These are phyloP conservation scores for Trididemnum clinides DNA, from an alignment of 23 tunicate genomes.

Conservation along the genomic window DNA sequence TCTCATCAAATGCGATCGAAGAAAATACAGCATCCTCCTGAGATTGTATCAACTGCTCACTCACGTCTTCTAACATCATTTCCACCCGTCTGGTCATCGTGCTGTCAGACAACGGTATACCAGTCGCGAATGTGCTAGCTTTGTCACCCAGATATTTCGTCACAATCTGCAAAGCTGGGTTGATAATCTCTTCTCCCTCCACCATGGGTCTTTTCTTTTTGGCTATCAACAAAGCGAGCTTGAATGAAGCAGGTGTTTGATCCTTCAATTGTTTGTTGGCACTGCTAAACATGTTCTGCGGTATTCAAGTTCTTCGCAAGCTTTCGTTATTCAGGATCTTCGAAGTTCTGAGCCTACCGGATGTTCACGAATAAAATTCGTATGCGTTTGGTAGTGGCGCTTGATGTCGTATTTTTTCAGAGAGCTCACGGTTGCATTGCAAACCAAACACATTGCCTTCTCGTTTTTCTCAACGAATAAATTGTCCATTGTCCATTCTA, in stretches of 20 bases:
- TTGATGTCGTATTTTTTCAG: slow-evolving; percentile 15
- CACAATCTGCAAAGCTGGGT: slow-evolving; percentile 12
- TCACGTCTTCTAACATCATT: slow-evolving; percentile 28
- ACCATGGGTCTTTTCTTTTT: neutral
- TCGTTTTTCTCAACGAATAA: slow-evolving; percentile 24
- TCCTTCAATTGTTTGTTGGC: slow-evolving; percentile 10
- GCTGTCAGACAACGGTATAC: slow-evolving; percentile 23
- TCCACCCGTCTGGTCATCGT: slow-evolving; percentile 38
- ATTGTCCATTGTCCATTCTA: neutral
- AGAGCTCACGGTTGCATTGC: slow-evolving; percentile 24
- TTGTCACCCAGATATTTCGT: neutral
- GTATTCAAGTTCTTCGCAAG: slow-evolving; percentile 24
- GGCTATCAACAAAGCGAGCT: neutral
- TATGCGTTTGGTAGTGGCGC: slow-evolving; percentile 14
- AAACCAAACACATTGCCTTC: slow-evolving; percentile 15
- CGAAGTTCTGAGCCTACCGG: slow-evolving; percentile 20
- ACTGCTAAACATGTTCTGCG: slow-evolving; percentile 23
- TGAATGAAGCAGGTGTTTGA: no score
- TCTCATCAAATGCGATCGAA: slow-evolving; percentile 20
- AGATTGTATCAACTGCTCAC: slow-evolving; percentile 27
- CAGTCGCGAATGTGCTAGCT: slow-evolving; percentile 2
- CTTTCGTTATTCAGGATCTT: slow-evolving; percentile 5
- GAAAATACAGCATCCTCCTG: slow-evolving; percentile 9
- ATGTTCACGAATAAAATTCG: slow-evolving; percentile 3
- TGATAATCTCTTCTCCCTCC: neutral